Conservation (phyloP, 2,888 invertebrate genomes). For the Theristus sp. region DNA sequence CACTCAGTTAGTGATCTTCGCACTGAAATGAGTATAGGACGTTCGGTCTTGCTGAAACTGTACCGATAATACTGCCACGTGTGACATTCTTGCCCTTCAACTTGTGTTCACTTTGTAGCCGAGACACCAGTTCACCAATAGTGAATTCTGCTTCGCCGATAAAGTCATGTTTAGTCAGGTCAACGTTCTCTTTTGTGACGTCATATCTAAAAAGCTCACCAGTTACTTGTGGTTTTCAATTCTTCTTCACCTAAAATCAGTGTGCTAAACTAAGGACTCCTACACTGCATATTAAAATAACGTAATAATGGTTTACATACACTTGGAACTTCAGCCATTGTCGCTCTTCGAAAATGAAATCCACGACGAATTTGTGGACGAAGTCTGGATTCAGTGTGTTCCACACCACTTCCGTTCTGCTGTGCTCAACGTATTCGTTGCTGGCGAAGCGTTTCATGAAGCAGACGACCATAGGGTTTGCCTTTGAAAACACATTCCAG, state of each 20-base stretch:
- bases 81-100: constrained; percentile 3
- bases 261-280: no score
- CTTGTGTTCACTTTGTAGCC: background rate
- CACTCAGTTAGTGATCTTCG: background rate
- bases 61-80: background rate
- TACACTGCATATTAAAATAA: no score
- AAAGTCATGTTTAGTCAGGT: constrained; percentile 30
- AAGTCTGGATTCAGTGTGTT: constrained; percentile 22
- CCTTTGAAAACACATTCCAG: constrained; percentile 21
- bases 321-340: constrained; percentile 21
- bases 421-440: constrained; percentile 8
- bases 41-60: background rate
- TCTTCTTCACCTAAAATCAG: no score
- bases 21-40: background rate
- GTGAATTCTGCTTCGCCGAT: constrained; percentile 39
- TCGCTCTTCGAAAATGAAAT: constrained; percentile 22
- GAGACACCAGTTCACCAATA: constrained; percentile 38
- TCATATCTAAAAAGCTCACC: constrained; percentile 17
- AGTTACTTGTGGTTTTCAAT: no score
- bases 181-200: constrained; percentile 13
- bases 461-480: constrained; percentile 16
- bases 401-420: constrained; percentile 20
- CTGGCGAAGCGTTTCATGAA: constrained; percentile 4
- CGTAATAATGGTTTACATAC: no score
- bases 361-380: constrained; percentile 14